These are phyloP conservation scores for Nibea albiflora DNA, from an alignment of 2,113 vertebrate species.

Conservation along the genomic window DNA sequence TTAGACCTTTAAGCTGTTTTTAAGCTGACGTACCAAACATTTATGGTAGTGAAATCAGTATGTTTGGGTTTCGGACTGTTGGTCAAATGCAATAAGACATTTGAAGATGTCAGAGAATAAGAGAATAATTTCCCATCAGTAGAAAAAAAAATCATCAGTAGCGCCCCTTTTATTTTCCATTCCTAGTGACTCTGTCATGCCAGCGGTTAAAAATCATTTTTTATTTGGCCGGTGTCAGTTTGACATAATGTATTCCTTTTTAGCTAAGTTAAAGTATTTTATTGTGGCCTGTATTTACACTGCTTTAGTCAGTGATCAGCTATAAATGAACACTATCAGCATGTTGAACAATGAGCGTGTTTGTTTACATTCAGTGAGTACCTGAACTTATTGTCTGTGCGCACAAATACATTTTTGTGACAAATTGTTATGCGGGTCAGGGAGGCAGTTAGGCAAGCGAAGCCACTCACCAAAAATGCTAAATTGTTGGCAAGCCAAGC, in stretches of 20 bases:
- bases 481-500: slow-evolving; percentile 20
- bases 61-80: neutral
- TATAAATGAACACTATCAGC: neutral
- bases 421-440: slow-evolving; percentile 2
- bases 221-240: no score
- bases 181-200: no score
- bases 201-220: no score
- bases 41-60: neutral
- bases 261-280: neutral
- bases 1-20: neutral
- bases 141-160: no score
- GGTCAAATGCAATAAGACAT: no score
- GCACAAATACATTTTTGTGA: slow-evolving; percentile 33
- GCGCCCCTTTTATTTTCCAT: no score
- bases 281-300: neutral
- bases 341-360: neutral
- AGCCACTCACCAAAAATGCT: slow-evolving; percentile 44
- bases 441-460: slow-evolving; percentile 20
- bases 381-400: neutral
- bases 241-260: no score
- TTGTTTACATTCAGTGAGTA: neutral
- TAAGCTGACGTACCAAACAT: neutral
- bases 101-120: no score
- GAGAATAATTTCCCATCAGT: no score
- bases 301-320: neutral